A percentile compares a stretch with the other conserved stretches of the same genome.
Evolutionary conservation across 2,797 vertebrate species (phyloP).

Genomic region (Pantherophis alleghaniensis): DNA sequence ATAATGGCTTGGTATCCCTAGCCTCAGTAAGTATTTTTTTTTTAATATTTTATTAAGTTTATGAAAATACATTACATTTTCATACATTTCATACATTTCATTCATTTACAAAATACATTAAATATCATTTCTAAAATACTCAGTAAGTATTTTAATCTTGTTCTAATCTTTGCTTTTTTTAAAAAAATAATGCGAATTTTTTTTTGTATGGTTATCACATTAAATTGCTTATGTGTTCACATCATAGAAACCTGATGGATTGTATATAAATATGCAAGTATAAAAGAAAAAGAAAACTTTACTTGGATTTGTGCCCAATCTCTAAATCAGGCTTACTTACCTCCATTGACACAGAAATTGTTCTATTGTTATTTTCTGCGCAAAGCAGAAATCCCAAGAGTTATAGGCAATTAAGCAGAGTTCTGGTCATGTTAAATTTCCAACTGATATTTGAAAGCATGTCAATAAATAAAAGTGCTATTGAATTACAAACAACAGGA

Average conservation of each 20-base stretch:
- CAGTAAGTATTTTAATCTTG: slow-evolving; percentile 9
- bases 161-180: not conserved
- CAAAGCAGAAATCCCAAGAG: slow-evolving; percentile 24
- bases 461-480: not conserved
- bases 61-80: no score
- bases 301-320: slow-evolving; percentile 6
- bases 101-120: no score
- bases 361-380: slow-evolving; percentile 12
- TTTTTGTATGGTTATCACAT: not conserved
- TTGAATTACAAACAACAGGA: not conserved
- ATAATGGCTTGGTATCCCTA: not conserved
- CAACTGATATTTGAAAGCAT: slow-evolving; percentile 18
- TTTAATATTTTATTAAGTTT: no score
- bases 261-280: slow-evolving; percentile 10
- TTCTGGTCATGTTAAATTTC: slow-evolving; percentile 23
- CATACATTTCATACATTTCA: no score
- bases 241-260: slow-evolving; percentile 5
- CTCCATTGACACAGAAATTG: not conserved
- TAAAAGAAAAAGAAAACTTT: not conserved
- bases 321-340: not conserved
- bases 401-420: slow-evolving; percentile 13
- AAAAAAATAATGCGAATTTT: not conserved
- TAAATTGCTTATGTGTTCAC: not conserved
- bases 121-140: no score
- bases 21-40: not conserved